Evolutionary conservation across 2,113 vertebrate genomes (phyloP).

Genomic region (Silurus asotus): DNA sequence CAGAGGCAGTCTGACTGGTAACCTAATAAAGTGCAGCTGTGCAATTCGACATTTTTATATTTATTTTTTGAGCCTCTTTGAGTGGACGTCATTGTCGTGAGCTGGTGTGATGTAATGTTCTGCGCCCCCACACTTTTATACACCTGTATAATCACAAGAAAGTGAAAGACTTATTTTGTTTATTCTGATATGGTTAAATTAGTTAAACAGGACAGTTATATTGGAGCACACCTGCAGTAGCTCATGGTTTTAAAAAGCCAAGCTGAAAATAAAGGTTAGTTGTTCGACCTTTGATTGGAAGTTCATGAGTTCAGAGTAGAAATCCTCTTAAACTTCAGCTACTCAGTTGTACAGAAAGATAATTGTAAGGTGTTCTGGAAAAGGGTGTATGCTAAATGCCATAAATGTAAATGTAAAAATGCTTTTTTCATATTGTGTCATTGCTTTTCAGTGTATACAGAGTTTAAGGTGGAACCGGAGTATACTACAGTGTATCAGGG

Average conservation of each 20-base stretch:
- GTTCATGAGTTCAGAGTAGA: too few relatives aligned
- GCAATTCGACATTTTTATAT: too few relatives aligned
- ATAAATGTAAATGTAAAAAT: too few relatives aligned
- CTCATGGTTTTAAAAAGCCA: background rate
- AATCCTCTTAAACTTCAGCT: too few relatives aligned
- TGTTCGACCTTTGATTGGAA: too few relatives aligned
- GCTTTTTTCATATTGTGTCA: background rate
- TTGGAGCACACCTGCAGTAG: background rate
- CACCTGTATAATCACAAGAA: background rate
- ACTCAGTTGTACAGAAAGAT: too few relatives aligned
- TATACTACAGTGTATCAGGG: conserved; percentile 93
- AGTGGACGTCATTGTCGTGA: background rate
- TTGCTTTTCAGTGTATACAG: conserved; percentile 79
- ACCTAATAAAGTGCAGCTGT: too few relatives aligned
- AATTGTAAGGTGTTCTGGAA: too few relatives aligned
- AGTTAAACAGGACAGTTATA: background rate
- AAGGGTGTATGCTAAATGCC: too few relatives aligned
- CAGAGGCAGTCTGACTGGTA: too few relatives aligned
- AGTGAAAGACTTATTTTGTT: background rate
- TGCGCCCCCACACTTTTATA: background rate
- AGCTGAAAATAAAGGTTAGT: background rate
- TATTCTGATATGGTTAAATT: background rate
- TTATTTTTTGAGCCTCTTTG: background rate
- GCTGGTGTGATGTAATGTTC: background rate
- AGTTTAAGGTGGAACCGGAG: conserved; percentile 89